Conservation (phyloP, 2,888 invertebrate species). For the Cylindroiulus punctatus region DNA sequence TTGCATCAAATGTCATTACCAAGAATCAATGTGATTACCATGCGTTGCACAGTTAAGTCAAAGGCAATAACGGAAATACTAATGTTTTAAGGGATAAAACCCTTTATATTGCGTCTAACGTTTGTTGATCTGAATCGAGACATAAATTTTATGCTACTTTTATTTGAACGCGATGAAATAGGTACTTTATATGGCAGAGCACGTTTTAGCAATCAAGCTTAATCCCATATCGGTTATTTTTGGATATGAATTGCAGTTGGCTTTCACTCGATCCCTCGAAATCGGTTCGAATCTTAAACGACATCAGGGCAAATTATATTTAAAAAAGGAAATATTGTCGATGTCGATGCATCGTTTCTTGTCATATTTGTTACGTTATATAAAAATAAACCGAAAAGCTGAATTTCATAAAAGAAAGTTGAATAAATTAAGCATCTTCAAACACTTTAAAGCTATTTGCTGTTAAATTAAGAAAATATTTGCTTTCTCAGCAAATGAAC, state of each 20-base stretch:
- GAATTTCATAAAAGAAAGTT: no score
- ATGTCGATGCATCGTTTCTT: neutral
- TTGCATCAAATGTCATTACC: neutral
- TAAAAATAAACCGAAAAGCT: no score
- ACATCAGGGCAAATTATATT: neutral
- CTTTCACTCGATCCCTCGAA: neutral
- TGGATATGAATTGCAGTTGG: neutral
- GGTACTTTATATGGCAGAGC: constrained; percentile 2
- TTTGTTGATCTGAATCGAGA: neutral
- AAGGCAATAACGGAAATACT: neutral
- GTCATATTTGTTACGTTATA: no score
- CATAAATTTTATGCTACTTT: neutral
- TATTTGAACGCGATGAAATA: constrained; percentile 6
- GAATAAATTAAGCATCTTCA: no score
- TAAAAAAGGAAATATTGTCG: neutral
- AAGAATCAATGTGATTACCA: neutral
- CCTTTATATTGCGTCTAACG: neutral
- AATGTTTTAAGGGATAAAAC: neutral
- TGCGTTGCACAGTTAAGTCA: neutral
- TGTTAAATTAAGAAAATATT: neutral
- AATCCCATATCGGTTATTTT: constrained; percentile 7
- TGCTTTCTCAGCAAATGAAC: neutral
- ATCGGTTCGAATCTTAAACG: neutral
- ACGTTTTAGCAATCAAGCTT: constrained; percentile 12
- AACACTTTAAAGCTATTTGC: no score